A percentile compares a stretch with the other conserved stretches of the same genome.
Conservation (phyloP, 92 coral and sea anemone species). For the Epizoanthus fatuus region DNA sequence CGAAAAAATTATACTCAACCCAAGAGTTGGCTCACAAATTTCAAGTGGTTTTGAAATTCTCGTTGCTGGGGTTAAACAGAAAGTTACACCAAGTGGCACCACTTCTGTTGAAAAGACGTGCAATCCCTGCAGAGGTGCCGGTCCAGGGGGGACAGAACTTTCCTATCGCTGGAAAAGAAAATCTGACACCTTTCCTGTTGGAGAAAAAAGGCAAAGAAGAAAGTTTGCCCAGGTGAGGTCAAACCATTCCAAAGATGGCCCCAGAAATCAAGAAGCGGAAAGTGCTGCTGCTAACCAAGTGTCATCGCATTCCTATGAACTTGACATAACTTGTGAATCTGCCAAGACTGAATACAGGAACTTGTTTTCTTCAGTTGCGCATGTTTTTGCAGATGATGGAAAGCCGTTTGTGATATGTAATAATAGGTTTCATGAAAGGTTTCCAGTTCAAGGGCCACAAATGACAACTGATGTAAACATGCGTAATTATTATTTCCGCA, state of each 20-base stretch:
- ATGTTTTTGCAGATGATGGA: conserved; percentile 71
- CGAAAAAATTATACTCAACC: conserved; percentile 83
- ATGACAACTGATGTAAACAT: conserved; percentile 13
- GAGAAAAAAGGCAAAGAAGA: background rate
- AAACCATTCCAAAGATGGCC: background rate
- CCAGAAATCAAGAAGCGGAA: conserved; percentile 21
- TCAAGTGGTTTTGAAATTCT: conserved; percentile 89
- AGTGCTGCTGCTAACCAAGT: background rate
- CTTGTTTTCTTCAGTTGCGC: conserved; percentile 76
- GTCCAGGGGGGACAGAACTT: background rate
- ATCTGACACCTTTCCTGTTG: background rate
- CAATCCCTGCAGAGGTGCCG: background rate
- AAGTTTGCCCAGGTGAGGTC: background rate
- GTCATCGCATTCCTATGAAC: conserved; percentile 55
- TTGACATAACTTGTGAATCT: conserved; percentile 65
- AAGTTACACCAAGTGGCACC: conserved; percentile 16
- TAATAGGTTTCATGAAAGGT: conserved; percentile 60
- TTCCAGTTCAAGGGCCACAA: conserved; percentile 36
- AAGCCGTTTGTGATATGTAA: conserved; percentile 70
- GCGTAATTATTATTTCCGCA: conserved; percentile 61
- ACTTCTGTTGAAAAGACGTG: background rate
- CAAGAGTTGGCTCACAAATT: conserved; percentile 93
- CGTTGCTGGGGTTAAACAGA: conserved; percentile 74
- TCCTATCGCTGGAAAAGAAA: conserved; percentile 14
- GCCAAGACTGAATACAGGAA: conserved; percentile 75